Evolutionary conservation across 1,140 invertebrate species (phyloP).

Genomic region (Drosophila pectinifera): DNA sequence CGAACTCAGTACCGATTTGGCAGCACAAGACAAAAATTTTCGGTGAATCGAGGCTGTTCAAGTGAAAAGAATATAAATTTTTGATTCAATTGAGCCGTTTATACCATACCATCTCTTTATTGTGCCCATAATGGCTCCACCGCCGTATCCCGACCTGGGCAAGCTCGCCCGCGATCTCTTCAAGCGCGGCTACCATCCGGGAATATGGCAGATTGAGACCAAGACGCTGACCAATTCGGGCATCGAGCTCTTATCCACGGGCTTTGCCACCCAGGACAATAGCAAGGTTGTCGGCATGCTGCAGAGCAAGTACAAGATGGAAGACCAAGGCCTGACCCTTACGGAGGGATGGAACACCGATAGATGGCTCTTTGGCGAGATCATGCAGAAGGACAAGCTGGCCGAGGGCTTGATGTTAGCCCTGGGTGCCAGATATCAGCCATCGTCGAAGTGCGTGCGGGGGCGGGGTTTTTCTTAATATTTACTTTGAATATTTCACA

Average conservation of each 20-base stretch:
- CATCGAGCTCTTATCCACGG: slow-evolving; percentile 60
- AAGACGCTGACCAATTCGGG: slow-evolving; percentile 53
- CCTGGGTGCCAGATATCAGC: slow-evolving; percentile 56
- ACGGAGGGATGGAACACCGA: slow-evolving; percentile 72
- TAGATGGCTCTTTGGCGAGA: slow-evolving; percentile 62
- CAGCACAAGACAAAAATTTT: slow-evolving; percentile 22
- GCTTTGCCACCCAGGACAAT: slow-evolving; percentile 56
- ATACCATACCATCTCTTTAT: slow-evolving; percentile 41
- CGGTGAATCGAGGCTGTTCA: slow-evolving; percentile 9
- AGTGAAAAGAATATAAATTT: slow-evolving; percentile 33
- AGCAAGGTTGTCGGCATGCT: slow-evolving; percentile 59
- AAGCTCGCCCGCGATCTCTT: slow-evolving; percentile 63
- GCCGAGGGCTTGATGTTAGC: slow-evolving; percentile 52
- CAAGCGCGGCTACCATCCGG: slow-evolving; percentile 62
- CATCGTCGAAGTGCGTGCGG: slow-evolving; percentile 39
- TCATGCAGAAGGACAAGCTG: slow-evolving; percentile 61
- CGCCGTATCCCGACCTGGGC: slow-evolving; percentile 61
- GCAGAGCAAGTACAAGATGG: slow-evolving; percentile 68
- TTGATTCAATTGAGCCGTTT: slow-evolving; percentile 31
- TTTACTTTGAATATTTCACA: not conserved
- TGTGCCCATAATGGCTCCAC: slow-evolving; percentile 40
- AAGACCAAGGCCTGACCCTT: slow-evolving; percentile 58
- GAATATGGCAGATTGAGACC: slow-evolving; percentile 71
- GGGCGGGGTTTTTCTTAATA: not conserved
- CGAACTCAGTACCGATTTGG: slow-evolving; percentile 2